Base-by-base conservation (phyloP, 2,888 invertebrate species). In the Drosophila nigritarsus region DNA sequence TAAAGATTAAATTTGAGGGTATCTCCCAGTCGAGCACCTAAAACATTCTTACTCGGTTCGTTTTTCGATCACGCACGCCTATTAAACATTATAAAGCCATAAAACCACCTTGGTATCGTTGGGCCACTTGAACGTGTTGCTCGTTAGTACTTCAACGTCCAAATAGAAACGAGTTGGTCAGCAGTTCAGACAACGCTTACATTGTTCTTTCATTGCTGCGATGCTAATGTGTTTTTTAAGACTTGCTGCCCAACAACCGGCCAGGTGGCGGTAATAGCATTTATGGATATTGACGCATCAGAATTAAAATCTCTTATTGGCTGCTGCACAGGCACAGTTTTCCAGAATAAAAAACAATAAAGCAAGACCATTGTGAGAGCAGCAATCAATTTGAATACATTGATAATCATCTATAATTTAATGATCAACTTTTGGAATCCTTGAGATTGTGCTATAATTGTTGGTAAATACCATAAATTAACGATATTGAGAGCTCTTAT, bases 61-160 rank as follows among this genome's bases (percentile, higher is more conserved):
- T 27, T 55, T 36, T 24, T 32, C n/a, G 60, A 40, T 61, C 83
- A 80, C 78, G 73, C 73, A 66, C 78, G 68, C 69, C 71, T 64
- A 70, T 75, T 55, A 73, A 74, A 36, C 61, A 77, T 87, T 83
- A 85, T 85, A 82, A 89, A 89, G 85, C 84, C 82, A 89, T 85
- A 89, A 89, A 70, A 67, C 49, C 70, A 32, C 32, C 32, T 32
- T 32, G 9, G 9, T 32, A 32, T 11, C 32, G 32, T 32, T 32
- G 32, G 32, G 32, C 32, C 3, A 32, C 32, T 11, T 32, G 32
- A 32, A 32, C 32, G 32, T 32, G 32, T 9, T 9, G 32, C 11
- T 32, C 11, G 11, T 32, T 9, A 32, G 32, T 32, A 32, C 32
- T 9, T 32, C 32, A 9, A 9, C 32, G 32, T 32, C 32, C 32